These are phyloP conservation scores for Taphrorychus bicolor DNA, from an alignment of 2,888 invertebrate genomes.

Conservation along the genomic window DNA sequence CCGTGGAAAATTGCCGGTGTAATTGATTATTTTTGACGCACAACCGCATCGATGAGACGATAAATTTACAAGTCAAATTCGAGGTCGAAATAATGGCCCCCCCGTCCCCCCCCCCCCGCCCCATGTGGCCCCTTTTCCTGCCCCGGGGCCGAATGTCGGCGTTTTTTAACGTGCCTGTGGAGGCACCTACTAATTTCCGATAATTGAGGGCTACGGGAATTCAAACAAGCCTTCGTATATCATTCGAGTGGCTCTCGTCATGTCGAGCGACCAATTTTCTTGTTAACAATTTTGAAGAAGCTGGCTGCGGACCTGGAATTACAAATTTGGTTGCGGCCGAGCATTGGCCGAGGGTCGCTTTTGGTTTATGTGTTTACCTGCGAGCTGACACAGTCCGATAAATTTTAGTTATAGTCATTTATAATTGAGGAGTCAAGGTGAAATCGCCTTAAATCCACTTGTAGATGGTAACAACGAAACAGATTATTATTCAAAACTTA, in stretches of 20 bases:
- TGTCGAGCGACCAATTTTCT: conserved; percentile 49
- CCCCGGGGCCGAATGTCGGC: conserved; percentile 18
- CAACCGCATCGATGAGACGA: conserved; percentile 6
- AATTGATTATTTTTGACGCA: conserved; percentile 20
- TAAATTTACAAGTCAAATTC: conserved; percentile 28
- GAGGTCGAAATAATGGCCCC: conserved; percentile 16
- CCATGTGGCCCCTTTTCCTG: neutral
- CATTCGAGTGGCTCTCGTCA: conserved; percentile 40
- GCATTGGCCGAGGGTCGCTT: neutral
- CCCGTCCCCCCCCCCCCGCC: neutral
- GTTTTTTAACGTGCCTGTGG: conserved; percentile 33
- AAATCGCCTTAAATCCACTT: neutral
- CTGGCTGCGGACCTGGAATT: conserved; percentile 18
- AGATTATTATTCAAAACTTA: too few relatives aligned
- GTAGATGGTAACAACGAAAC: too few relatives aligned
- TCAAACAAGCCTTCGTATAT: conserved; percentile 45
- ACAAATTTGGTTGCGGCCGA: conserved; percentile 2
- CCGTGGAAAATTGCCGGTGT: neutral
- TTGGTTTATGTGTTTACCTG: neutral
- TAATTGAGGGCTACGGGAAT: conserved; percentile 45
- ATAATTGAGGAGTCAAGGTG: neutral
- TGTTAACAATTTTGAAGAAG: conserved; percentile 47
- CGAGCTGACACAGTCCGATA: neutral
- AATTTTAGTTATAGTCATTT: neutral
- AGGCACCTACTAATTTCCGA: conserved; percentile 46